Evolutionary conservation across 2,113 vertebrate species (phyloP), one percentile per base, ranked within the genome.

Genomic region (Brachirus orientalis): DNA sequence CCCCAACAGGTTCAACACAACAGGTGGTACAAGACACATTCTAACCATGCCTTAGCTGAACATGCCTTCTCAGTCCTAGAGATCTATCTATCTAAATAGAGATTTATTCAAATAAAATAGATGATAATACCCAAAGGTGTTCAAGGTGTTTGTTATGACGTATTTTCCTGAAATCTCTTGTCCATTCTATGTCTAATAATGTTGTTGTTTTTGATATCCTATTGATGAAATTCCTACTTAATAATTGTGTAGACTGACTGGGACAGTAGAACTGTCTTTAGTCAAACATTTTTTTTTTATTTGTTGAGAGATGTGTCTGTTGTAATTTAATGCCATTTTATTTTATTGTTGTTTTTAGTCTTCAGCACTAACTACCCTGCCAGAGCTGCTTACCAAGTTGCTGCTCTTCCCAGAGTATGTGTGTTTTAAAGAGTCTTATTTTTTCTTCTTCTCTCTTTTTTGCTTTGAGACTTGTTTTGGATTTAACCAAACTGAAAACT

Each of bases 301-400:
- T n/a, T n/a, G n/a, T n/a, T n/a, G n/a, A n/a, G n/a, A n/a, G n/a
- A 28, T 28, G 28, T 28, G 28, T 50, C 11, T 48, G 12, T 17
- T 45, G n/a, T 73, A 35, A 76, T 11, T 3, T 45, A 1, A 36
- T 62, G 8, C 1, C 6, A 13, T 62, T 36, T 14, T 43, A 47
- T 57, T 52, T 6, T n/a, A n/a, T n/a, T n/a, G n/a, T n/a, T n/a
- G n/a, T 75, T 45, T 69, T 8, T 17, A 94, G 93, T 92, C 76
- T 94, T 94, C 77, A 91, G 57, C 53, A 80, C 65, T 4, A 91
- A 88, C 77, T 93, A 90, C 63, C 93, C 93, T 59, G 93, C 93
- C 68, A 89, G 93, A 82, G 93, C 93, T 63, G 93, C 93, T 35
- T 94, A 92, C 67, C 93, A 94, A 69, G 93, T 92, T 8, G 85